These are phyloP conservation scores for Motacilla alba DNA, from an alignment of 2,113 vertebrate species.

Conservation along the genomic window DNA sequence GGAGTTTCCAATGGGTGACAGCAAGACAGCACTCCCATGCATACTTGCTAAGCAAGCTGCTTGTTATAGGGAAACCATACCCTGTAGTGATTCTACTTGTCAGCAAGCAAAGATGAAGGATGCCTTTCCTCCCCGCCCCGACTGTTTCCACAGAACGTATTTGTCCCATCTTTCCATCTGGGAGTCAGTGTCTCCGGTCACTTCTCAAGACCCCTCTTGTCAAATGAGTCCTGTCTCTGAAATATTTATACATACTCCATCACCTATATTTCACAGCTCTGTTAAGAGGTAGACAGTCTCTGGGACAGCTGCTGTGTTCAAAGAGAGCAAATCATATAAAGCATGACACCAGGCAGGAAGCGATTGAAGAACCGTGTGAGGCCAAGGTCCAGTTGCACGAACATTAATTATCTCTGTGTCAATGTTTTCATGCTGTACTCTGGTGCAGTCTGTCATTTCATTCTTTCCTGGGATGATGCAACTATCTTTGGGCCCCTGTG, in stretches of 20 bases:
- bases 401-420: constrained; percentile 41
- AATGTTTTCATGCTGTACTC: background rate
- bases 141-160: background rate
- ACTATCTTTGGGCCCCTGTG: background rate
- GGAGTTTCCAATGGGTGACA: background rate
- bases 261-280: constrained; percentile 33
- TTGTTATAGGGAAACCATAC: background rate
- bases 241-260: constrained; percentile 24
- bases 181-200: background rate
- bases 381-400: constrained; percentile 41
- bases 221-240: constrained; percentile 22
- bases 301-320: background rate
- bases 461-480: constrained; percentile 12
- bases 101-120: background rate
- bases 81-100: background rate
- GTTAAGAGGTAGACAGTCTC: background rate
- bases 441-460: background rate
- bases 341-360: background rate
- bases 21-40: background rate
- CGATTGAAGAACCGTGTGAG: background rate
- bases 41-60: background rate
- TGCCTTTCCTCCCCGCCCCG: background rate
- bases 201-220: constrained; percentile 6
- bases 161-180: background rate
- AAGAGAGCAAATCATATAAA: constrained; percentile 13